phyloP scores from a whole-genome alignment of 2,797 vertebrate species.

The Lutjanus argentimaculatus region DNA sequence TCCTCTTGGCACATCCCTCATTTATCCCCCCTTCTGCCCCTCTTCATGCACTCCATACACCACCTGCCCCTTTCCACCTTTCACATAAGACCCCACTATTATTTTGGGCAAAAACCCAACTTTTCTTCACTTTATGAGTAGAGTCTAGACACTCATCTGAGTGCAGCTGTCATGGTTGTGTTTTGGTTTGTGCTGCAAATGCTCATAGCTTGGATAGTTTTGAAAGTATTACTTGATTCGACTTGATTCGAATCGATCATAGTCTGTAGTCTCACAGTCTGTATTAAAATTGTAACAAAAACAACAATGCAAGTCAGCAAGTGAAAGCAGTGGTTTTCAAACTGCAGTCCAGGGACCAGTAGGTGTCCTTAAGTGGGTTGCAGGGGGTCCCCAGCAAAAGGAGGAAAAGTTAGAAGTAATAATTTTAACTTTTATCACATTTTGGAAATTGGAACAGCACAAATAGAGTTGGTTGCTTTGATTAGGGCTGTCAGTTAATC shows the following conservation, averaged over 20 bases:
- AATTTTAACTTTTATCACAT: too few relatives aligned
- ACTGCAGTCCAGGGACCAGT: too few relatives aligned
- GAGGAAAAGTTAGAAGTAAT: too few relatives aligned
- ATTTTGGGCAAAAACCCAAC: slow-evolving; percentile 2
- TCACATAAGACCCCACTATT: not conserved
- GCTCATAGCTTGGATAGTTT: not conserved
- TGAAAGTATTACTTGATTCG: not conserved
- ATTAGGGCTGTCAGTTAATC: too few relatives aligned
- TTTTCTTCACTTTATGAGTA: slow-evolving; percentile 9
- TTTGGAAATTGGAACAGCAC: too few relatives aligned
- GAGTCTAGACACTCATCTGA: slow-evolving; percentile 18
- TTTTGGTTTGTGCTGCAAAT: not conserved
- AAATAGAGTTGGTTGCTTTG: too few relatives aligned
- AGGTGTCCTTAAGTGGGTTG: too few relatives aligned
- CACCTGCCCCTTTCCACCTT: slow-evolving; percentile 22
- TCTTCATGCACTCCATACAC: slow-evolving; percentile 9
- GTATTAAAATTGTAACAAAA: too few relatives aligned
- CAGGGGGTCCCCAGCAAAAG: too few relatives aligned
- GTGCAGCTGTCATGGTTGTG: slow-evolving; percentile 12
- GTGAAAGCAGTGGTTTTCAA: too few relatives aligned
- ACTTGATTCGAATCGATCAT: not conserved
- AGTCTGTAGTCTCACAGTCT: too few relatives aligned
- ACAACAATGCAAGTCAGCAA: too few relatives aligned
- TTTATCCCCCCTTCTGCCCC: slow-evolving; percentile 33
- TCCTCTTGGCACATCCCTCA: slow-evolving; percentile 57